Conservation (phyloP, 2,888 invertebrate genomes). For the Hirtodrosophila histrioides region DNA sequence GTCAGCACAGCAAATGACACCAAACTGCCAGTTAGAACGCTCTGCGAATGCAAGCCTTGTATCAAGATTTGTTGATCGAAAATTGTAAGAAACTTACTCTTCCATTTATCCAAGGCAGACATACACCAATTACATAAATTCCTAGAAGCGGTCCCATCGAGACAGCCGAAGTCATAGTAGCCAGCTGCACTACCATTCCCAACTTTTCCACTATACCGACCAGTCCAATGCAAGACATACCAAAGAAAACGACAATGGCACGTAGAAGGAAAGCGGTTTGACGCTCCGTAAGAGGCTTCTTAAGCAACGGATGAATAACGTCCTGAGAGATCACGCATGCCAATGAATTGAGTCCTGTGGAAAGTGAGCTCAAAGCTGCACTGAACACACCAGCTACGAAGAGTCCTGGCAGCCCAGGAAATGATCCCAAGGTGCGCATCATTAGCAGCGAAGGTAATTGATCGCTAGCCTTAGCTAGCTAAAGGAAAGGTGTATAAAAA, state of each 20-base stretch:
- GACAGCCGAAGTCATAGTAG: constrained; percentile 87
- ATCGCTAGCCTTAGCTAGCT: constrained; percentile 91
- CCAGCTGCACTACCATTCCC: constrained; percentile 88
- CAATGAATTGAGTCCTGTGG: constrained; percentile 92
- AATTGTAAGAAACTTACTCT: constrained; percentile 84
- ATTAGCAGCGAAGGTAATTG: constrained; percentile 93
- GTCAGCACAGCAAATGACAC: constrained; percentile 87
- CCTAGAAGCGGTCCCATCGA: constrained; percentile 89
- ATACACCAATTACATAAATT: constrained; percentile 88
- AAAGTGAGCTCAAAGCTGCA: constrained; percentile 93
- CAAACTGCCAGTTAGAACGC: constrained; percentile 88
- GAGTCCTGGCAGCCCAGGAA: constrained; percentile 93
- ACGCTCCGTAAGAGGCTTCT: constrained; percentile 86
- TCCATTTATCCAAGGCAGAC: constrained; percentile 88
- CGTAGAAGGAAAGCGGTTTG: constrained; percentile 87
- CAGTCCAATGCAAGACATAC: constrained; percentile 87
- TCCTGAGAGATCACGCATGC: constrained; percentile 92
- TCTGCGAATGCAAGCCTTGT: constrained; percentile 84
- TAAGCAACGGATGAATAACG: constrained; percentile 88
- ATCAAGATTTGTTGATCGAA: no score
- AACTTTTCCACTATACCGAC: constrained; percentile 89
- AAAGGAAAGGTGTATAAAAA: no score
- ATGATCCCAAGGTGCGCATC: constrained; percentile 91
- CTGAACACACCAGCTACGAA: constrained; percentile 96
- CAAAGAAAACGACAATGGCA: constrained; percentile 88